These are phyloP conservation scores for Chiridota heheva DNA, from an alignment of 35 echinoderm and acorn worm genomes.

Conservation along the genomic window DNA sequence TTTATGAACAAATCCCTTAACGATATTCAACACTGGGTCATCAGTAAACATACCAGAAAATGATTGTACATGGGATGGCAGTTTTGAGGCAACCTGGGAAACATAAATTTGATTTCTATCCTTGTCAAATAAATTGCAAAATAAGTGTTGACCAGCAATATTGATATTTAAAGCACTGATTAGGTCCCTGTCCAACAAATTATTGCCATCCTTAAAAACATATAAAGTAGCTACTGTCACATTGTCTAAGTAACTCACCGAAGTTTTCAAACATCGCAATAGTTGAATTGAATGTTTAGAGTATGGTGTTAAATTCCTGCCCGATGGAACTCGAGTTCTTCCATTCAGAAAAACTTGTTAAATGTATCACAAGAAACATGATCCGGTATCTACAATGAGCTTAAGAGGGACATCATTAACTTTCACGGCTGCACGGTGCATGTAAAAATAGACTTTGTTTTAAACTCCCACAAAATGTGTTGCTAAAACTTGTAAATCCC, in stretches of 20 bases:
- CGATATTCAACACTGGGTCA: neutral
- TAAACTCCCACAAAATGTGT: too few species aligned
- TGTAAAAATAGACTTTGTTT: too few species aligned
- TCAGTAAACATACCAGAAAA: neutral
- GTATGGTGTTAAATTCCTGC: too few species aligned
- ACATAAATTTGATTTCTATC: neutral
- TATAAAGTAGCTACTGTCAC: neutral
- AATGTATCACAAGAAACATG: too few species aligned
- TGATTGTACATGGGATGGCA: neutral
- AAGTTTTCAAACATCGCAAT: conserved; percentile 10
- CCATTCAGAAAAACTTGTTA: too few species aligned
- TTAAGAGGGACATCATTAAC: too few species aligned
- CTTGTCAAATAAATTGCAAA: neutral
- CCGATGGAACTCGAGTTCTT: too few species aligned
- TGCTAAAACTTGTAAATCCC: too few species aligned
- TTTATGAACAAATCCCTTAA: conserved; percentile 21
- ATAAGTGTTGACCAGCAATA: neutral
- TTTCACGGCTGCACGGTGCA: too few species aligned
- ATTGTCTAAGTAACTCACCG: conserved; percentile 11
- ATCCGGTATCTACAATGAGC: too few species aligned
- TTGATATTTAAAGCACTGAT: neutral
- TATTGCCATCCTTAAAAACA: neutral
- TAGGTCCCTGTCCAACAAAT: neutral
- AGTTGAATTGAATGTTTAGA: too few species aligned
- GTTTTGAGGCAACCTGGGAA: neutral